Percentiles rank a stretch among this genome's conserved stretches.
phyloP scores from a whole-genome alignment of 2,797 vertebrate genomes.

The Tympanoctomys barrerae region DNA sequence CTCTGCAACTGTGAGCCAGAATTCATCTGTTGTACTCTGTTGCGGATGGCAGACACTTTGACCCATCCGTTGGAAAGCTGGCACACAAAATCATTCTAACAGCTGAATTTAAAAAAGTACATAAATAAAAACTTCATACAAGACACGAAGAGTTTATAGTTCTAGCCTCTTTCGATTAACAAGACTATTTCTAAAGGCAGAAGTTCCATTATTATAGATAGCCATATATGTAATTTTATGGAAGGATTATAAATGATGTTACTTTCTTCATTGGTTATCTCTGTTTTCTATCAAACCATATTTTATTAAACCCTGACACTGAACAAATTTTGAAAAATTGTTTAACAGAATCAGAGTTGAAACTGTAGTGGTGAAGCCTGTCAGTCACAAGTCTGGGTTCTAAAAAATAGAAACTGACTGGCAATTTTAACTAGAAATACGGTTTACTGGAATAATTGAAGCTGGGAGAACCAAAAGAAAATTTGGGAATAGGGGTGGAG shows the following conservation, averaged over 20 bases:
- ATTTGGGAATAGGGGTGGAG: background rate
- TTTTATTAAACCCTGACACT: conserved; percentile 26
- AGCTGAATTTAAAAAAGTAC: background rate
- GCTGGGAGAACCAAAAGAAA: background rate
- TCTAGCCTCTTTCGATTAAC: background rate
- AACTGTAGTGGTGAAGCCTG: background rate
- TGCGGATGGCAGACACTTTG: background rate
- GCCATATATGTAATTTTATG: background rate
- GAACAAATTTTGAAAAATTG: background rate
- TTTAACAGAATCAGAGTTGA: background rate
- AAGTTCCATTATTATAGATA: background rate
- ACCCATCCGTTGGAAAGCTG: background rate
- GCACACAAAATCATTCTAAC: background rate
- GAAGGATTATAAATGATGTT: background rate
- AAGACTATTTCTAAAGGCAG: background rate
- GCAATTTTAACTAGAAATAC: background rate
- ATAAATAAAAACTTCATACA: background rate
- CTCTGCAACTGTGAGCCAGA: background rate
- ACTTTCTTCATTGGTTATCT: background rate
- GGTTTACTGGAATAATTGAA: background rate
- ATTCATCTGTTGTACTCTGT: background rate
- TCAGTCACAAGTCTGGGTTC: background rate
- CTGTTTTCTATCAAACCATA: background rate
- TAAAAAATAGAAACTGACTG: background rate
- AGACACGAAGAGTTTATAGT: background rate